phyloP scores from a whole-genome alignment of 2,113 vertebrate genomes.

The Centropus bengalensis region DNA sequence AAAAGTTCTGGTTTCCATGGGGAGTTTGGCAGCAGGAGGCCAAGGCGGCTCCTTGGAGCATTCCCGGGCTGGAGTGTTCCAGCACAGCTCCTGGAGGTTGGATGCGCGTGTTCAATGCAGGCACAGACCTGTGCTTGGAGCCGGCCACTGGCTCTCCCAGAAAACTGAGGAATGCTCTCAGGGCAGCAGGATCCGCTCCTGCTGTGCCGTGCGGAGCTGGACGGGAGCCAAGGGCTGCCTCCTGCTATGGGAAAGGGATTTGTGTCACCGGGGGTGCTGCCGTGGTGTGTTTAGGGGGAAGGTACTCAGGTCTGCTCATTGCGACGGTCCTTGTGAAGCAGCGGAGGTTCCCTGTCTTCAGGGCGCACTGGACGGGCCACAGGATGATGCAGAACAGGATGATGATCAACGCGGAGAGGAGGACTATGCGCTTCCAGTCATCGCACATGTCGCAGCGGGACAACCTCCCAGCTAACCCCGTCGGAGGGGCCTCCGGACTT shows the following conservation, averaged over 20 bases:
- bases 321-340: constrained; percentile 63
- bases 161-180: background rate
- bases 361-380: constrained; percentile 90
- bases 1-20: background rate
- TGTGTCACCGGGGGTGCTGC: rapidly evolving
- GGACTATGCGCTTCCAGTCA: constrained; percentile 85
- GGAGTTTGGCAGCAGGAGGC: background rate
- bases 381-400: constrained; percentile 85
- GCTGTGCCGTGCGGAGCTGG: background rate
- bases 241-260: background rate
- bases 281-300: background rate
- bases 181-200: background rate
- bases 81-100: background rate
- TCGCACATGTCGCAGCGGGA: constrained; percentile 71
- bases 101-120: rapidly evolving
- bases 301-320: background rate
- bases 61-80: background rate
- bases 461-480: background rate
- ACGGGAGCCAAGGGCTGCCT: too few relatives aligned
- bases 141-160: background rate
- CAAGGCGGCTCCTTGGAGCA: background rate
- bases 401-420: constrained; percentile 81
- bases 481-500: rapidly evolving
- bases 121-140: background rate
- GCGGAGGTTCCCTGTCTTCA: constrained; percentile 85